Evolutionary conservation across 2,113 vertebrate genomes (phyloP).

Genomic region (Lutjanus erythropterus): DNA sequence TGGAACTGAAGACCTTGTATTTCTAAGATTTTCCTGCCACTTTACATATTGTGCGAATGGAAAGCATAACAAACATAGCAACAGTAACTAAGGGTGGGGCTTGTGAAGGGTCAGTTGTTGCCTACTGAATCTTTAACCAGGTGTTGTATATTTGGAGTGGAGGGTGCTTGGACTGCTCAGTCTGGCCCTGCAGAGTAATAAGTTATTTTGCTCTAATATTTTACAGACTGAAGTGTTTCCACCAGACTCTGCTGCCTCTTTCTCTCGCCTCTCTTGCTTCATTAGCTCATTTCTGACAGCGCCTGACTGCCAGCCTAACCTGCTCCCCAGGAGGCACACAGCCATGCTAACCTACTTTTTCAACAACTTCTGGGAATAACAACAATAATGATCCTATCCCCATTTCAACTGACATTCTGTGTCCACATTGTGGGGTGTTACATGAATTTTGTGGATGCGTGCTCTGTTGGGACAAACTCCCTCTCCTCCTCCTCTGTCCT

Average conservation of each 20-base stretch:
- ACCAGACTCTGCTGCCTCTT: not conserved
- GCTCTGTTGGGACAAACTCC: conserved; percentile 14
- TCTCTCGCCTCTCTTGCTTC: conserved; percentile 14
- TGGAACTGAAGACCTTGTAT: too few relatives aligned
- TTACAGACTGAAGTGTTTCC: not conserved
- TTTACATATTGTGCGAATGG: too few relatives aligned
- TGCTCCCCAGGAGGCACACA: conserved; percentile 24
- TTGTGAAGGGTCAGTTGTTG: too few relatives aligned
- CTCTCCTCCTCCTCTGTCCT: conserved; percentile 16
- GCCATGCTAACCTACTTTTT: conserved; percentile 63
- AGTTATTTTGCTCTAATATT: not conserved
- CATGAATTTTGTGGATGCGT: conserved; percentile 15
- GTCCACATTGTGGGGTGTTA: conserved; percentile 20
- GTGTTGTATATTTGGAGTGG: not conserved
- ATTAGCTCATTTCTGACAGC: conserved; percentile 46
- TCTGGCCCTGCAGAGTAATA: not conserved
- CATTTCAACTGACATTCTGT: conserved; percentile 24
- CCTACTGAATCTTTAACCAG: too few relatives aligned
- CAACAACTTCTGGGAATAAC: conserved; percentile 23
- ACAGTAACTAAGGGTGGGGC: too few relatives aligned
- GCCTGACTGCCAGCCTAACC: conserved; percentile 15
- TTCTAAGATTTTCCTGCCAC: too few relatives aligned
- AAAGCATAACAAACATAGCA: too few relatives aligned
- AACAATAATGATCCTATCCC: conserved; percentile 26
- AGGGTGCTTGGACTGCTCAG: not conserved